Conservation (phyloP, 2,113 vertebrate species). For the Rhinopomastus cyanomelas region DNA sequence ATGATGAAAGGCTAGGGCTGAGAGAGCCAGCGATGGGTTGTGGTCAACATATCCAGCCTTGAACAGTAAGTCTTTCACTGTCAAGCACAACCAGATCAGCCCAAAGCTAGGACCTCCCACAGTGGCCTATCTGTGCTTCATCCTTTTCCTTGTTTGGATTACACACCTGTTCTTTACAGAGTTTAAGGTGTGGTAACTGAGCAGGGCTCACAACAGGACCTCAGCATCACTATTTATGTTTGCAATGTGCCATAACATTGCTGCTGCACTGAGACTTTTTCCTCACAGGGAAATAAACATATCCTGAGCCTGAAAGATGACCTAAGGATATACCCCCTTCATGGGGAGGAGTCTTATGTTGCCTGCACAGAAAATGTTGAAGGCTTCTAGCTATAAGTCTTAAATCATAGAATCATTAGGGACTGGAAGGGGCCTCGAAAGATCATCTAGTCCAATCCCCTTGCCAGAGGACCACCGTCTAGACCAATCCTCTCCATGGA, state of each 20-base stretch:
- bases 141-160: background rate
- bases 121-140: background rate
- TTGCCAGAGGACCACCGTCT: too few relatives aligned
- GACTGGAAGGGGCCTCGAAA: too few relatives aligned
- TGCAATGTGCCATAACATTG: background rate
- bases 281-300: background rate
- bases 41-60: background rate
- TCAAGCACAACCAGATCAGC: background rate
- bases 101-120: background rate
- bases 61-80: background rate
- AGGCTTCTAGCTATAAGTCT: background rate
- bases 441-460: too few relatives aligned
- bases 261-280: background rate
- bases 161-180: background rate
- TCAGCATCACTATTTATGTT: background rate
- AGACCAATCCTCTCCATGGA: too few relatives aligned
- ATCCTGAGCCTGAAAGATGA: background rate
- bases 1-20: background rate
- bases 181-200: background rate
- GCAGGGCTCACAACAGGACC: background rate
- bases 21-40: background rate
- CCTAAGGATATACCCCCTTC: background rate
- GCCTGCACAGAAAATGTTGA: background rate
- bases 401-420: too few relatives aligned
- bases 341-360: background rate